Evolutionary conservation across 2,797 vertebrate species (phyloP).

Genomic region (Protonibea diacanthus): DNA sequence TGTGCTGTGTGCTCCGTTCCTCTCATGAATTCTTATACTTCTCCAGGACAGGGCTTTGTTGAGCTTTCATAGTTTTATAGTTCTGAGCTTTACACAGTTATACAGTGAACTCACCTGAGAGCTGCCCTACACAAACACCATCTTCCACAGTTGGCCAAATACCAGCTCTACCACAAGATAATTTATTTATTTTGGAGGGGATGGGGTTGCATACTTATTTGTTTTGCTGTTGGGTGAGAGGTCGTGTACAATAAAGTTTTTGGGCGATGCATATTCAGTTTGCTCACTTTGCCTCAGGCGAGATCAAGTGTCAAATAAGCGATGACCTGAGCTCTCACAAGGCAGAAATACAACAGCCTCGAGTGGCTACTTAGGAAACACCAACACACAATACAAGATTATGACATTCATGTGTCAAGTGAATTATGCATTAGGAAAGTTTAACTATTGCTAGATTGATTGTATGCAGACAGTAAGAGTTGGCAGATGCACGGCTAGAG

Average conservation of each 20-base stretch:
- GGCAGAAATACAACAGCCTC: slow-evolving; percentile 15
- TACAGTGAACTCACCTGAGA: slow-evolving; percentile 18
- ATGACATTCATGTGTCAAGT: neutral
- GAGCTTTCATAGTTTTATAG: neutral
- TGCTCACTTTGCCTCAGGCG: neutral
- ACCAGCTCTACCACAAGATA: slow-evolving; percentile 13
- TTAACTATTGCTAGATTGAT: neutral
- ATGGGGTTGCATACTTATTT: neutral
- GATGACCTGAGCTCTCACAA: slow-evolving; percentile 11
- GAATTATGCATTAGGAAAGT: slow-evolving; percentile 8
- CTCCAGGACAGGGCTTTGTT: slow-evolving; percentile 12
- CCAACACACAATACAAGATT: neutral
- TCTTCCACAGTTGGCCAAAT: slow-evolving; percentile 24
- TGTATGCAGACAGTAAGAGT: neutral
- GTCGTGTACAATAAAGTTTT: slow-evolving; percentile 17
- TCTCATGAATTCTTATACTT: slow-evolving; percentile 11
- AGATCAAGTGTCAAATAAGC: slow-evolving; percentile 31
- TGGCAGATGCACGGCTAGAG: neutral
- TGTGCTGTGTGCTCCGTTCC: neutral
- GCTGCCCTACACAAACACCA: slow-evolving; percentile 4
- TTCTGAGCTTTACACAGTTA: neutral
- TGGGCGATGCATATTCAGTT: slow-evolving; percentile 33
- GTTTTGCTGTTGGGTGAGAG: slow-evolving; percentile 27
- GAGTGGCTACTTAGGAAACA: neutral
- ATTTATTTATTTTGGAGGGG: neutral